Conservation (phyloP, 37 sponge, comb jelly and placozoan species). For the Spongia lamella region DNA sequence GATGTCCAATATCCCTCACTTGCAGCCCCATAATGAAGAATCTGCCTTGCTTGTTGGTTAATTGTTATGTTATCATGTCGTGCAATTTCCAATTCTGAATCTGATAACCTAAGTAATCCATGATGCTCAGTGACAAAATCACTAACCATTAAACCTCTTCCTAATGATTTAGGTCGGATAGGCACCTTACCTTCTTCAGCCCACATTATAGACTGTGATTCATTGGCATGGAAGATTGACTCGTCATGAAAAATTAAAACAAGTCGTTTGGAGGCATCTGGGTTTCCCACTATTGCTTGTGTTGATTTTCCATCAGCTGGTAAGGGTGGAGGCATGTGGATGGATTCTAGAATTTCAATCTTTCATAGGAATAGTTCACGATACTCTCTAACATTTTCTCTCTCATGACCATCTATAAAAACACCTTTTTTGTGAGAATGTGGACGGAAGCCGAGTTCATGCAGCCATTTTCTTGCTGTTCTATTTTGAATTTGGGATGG, state of each 20-base stretch:
- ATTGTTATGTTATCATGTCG: background rate
- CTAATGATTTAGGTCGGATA: constrained; percentile 40
- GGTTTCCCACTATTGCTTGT: too few relatives aligned
- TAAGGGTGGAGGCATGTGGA: too few relatives aligned
- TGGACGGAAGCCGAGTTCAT: too few relatives aligned
- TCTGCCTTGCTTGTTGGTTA: background rate
- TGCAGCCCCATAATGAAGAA: constrained; percentile 28
- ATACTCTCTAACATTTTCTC: background rate
- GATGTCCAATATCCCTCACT: constrained; percentile 22
- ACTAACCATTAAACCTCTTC: constrained; percentile 27
- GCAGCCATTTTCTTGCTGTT: too few relatives aligned
- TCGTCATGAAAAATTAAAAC: constrained; percentile 32
- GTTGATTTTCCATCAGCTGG: too few relatives aligned
- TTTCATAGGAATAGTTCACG: background rate
- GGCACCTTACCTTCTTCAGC: constrained; percentile 13
- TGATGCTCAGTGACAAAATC: constrained; percentile 5
- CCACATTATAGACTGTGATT: constrained; percentile 41
- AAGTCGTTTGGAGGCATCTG: background rate
- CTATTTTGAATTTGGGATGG: too few relatives aligned
- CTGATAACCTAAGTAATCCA: background rate
- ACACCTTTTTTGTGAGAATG: background rate
- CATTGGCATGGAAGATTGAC: constrained; percentile 22
- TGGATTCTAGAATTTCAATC: too few relatives aligned
- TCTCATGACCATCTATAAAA: constrained; percentile 8
- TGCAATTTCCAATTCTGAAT: background rate